Base-by-base conservation (phyloP, 1,140 invertebrate genomes). In the Dendrolimus kikuchii region DNA sequence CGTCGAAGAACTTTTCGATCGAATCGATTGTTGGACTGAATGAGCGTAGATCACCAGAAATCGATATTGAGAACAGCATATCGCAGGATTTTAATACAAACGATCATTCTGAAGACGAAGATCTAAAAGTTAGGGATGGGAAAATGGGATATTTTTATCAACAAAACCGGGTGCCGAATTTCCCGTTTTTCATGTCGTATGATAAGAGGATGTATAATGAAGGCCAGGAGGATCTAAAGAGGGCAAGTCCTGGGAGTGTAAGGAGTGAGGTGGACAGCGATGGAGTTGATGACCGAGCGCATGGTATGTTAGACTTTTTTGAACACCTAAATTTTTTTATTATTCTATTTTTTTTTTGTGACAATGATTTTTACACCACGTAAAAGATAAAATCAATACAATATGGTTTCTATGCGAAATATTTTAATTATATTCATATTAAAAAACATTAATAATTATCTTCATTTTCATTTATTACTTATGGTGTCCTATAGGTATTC, bases 141-240 rank as follows among this genome's bases (percentile, higher is more conserved):
- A 82, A 82, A 56, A 74, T 82, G 69, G 71, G 73, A 0, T 83
- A 82, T 46, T 83, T 77, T 60, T 82, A 78, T 40, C 77, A 82
- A 50, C 79, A 81, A 60, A 85, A 79, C 68, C 66, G 80, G 0
- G 79, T 83, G 36, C 72, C 75, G 47, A 86, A 83, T 69, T 82
- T 86, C 51, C 80, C 82, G 38, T 86, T 83, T 58, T 86, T 81
- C 54, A 83, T 86, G 82, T 74, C 77, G 0, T 83, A 83, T 51
- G 80, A 83, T 5, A 86, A 82, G 49, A 64, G 77, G 53, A 59
- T 56, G 67, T 66, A 7, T 68, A 71, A 73, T 49, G 57, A 48
- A 7, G 53, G 58, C 0, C 60, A 60, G 45, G 80, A 86, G 40
- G 82, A 86, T 38, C 3, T 81, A 64, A 86, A 83, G 64, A 65